Conservation (phyloP, 1,140 invertebrate species). For the Drosophila chauvacae region DNA sequence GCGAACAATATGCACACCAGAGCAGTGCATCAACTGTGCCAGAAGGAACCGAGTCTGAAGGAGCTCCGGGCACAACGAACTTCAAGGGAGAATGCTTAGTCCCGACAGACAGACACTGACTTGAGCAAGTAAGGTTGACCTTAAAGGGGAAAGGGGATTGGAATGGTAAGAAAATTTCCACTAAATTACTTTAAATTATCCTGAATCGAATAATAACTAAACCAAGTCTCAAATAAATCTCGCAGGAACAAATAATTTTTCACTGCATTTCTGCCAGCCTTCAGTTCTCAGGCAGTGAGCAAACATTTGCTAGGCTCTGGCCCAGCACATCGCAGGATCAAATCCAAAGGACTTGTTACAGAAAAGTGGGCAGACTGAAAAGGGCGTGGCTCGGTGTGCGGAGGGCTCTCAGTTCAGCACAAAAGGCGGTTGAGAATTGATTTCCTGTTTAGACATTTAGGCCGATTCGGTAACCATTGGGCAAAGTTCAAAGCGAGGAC, state of each 20-base stretch:
- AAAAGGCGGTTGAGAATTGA: slow-evolving; percentile 70
- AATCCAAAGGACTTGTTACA: neutral
- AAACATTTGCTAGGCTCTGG: slow-evolving; percentile 19
- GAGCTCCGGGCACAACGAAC: slow-evolving; percentile 39
- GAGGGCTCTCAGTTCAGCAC: slow-evolving; percentile 15
- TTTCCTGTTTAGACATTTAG: slow-evolving; percentile 75
- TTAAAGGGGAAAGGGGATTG: neutral
- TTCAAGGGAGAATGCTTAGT: slow-evolving; percentile 23
- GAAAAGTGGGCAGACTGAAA: neutral
- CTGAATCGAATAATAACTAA: neutral
- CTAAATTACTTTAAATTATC: neutral
- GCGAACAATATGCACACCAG: slow-evolving; percentile 59
- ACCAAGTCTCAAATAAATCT: neutral
- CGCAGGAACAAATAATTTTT: too few species aligned
- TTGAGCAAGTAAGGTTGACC: slow-evolving; percentile 17
- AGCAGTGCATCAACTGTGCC: slow-evolving; percentile 21
- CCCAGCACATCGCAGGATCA: slow-evolving; percentile 7
- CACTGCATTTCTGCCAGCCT: neutral
- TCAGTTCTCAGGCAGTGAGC: neutral
- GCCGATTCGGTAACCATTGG: slow-evolving; percentile 53
- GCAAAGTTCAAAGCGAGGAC: slow-evolving; percentile 41
- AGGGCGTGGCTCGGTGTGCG: neutral
- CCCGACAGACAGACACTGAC: slow-evolving; percentile 9
- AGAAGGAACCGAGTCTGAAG: slow-evolving; percentile 37
- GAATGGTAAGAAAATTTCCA: neutral